Conservation (phyloP, 2,888 invertebrate genomes). For the Syrphus vitripennis region DNA sequence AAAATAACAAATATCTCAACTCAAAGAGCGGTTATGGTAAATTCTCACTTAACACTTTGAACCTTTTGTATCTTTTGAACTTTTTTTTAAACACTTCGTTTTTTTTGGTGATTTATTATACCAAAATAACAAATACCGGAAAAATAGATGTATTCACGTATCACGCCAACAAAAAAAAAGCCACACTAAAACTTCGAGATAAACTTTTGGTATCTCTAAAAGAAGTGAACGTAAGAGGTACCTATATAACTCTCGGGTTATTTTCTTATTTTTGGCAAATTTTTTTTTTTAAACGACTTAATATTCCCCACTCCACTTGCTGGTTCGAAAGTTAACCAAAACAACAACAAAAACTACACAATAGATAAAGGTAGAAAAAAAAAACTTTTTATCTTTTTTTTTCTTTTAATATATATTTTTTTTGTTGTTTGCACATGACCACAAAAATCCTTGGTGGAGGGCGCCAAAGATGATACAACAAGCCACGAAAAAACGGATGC, state of each 20-base stretch:
- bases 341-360: slow-evolving; percentile 1
- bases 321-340: slow-evolving; percentile 52
- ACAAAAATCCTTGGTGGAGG: slow-evolving; percentile 15
- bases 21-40: slow-evolving; percentile 5
- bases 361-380: slow-evolving; percentile 15
- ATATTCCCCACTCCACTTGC: slow-evolving; percentile 27
- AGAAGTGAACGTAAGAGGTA: not conserved
- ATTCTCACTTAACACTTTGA: slow-evolving; percentile 38
- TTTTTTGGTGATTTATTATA: slow-evolving; percentile 51
- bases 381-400: slow-evolving; percentile 18
- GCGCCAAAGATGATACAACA: slow-evolving; percentile 19
- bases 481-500: slow-evolving; percentile 27
- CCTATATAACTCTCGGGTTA: slow-evolving; percentile 9
- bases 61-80: slow-evolving; percentile 23
- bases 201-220: not conserved
- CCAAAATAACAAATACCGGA: slow-evolving; percentile 2
- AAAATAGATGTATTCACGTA: not conserved
- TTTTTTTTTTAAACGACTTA: slow-evolving; percentile 24
- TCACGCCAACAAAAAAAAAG: not conserved
- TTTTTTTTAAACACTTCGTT: slow-evolving; percentile 21
- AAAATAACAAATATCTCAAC: slow-evolving; percentile 8
- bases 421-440: slow-evolving; percentile 27
- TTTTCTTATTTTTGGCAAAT: slow-evolving; percentile 22
- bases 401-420: not conserved
- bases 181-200: not conserved